Percentiles rank a stretch among this genome's conserved stretches.
Evolutionary conservation across 2,113 vertebrate species (phyloP).

Genomic region (Erythrolamprus reginae): DNA sequence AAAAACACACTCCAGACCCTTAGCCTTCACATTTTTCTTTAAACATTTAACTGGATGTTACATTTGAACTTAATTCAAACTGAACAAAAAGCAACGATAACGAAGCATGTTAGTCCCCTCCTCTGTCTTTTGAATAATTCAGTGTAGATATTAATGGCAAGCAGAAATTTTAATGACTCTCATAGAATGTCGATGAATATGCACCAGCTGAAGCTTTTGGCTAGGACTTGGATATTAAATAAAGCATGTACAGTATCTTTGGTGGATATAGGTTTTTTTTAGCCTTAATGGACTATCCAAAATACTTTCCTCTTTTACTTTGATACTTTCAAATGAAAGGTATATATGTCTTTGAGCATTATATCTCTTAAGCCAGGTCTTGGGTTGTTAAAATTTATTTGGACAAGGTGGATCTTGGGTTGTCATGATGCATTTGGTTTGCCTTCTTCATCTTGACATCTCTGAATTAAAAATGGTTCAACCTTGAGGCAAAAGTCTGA

Average conservation of each 20-base stretch:
- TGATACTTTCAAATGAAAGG: background rate
- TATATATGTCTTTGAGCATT: background rate
- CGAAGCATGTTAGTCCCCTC: background rate
- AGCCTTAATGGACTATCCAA: background rate
- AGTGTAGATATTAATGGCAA: slow-evolving; percentile 15
- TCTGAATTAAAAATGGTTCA: background rate
- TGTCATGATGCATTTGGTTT: background rate
- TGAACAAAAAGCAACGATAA: slow-evolving; percentile 13
- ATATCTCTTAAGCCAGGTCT: background rate
- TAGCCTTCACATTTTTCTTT: slow-evolving; percentile 29
- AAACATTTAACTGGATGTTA: slow-evolving; percentile 28
- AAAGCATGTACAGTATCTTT: background rate
- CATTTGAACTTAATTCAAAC: slow-evolving; percentile 12
- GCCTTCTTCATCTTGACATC: background rate
- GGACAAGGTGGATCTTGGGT: background rate
- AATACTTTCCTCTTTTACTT: background rate
- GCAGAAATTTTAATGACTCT: background rate
- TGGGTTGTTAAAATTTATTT: background rate
- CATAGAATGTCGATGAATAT: background rate
- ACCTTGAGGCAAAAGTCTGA: background rate
- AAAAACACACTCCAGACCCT: slow-evolving; percentile 30
- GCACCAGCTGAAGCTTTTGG: background rate
- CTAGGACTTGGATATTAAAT: background rate
- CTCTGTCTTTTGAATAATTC: slow-evolving; percentile 20
- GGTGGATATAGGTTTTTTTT: background rate